phyloP scores from a whole-genome alignment of 2,113 vertebrate species.

The Ailurus styani region DNA sequence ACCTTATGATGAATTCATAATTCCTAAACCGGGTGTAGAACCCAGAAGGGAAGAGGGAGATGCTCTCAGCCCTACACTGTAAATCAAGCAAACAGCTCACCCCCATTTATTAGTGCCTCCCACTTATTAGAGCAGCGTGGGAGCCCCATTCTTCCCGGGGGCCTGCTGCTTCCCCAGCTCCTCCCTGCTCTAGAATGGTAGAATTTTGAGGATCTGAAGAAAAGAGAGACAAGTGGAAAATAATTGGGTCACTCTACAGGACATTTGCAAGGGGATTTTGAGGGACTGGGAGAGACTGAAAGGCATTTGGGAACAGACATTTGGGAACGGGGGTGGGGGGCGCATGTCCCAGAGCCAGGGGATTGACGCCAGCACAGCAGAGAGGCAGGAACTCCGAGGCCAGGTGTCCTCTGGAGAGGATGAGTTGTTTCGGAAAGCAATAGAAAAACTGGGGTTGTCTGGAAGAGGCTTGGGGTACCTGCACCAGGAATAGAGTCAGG shows the following conservation, averaged over 20 bases:
- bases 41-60: background rate
- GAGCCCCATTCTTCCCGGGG: background rate
- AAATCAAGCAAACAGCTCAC: too few relatives aligned
- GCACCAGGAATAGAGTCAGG: background rate
- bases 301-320: too few relatives aligned
- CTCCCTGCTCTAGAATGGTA: background rate
- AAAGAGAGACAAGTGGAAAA: background rate
- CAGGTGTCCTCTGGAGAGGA: background rate
- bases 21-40: background rate
- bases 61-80: background rate
- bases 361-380: too few relatives aligned
- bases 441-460: background rate
- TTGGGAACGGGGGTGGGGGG: accelerated
- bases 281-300: background rate
- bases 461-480: background rate
- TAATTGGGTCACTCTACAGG: background rate
- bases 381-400: accelerated
- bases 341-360: accelerated
- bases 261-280: background rate
- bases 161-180: background rate
- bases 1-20: background rate
- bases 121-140: accelerated
- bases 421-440: background rate
- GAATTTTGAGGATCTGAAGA: background rate
- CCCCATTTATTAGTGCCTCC: background rate